phyloP scores from a whole-genome alignment of 2,888 invertebrate species.

The Hypsopygia costalis region DNA sequence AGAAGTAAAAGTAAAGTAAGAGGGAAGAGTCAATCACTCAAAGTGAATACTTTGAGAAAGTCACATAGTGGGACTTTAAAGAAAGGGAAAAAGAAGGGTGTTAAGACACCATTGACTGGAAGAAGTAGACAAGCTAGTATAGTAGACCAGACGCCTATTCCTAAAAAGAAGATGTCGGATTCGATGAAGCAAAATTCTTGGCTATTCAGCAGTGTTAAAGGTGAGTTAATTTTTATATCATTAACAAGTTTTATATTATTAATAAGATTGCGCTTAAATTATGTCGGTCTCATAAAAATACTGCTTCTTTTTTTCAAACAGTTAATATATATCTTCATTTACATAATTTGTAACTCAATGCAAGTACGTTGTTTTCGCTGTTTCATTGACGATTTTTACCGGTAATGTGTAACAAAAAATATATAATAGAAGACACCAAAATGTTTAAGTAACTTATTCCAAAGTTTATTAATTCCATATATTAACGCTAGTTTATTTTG shows the following conservation, averaged over 20 bases:
- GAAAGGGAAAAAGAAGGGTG: slow-evolving; percentile 65
- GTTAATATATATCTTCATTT: too few species aligned
- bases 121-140: slow-evolving; percentile 69
- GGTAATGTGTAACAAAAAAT: too few species aligned
- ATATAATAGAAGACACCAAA: too few species aligned
- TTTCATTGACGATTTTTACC: too few species aligned
- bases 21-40: slow-evolving; percentile 68
- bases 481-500: too few species aligned
- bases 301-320: too few species aligned
- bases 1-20: slow-evolving; percentile 70
- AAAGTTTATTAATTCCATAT: too few species aligned
- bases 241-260: too few species aligned
- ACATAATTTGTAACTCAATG: too few species aligned
- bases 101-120: slow-evolving; percentile 47
- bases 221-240: slow-evolving; percentile 39
- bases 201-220: slow-evolving; percentile 63
- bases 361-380: too few species aligned
- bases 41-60: slow-evolving; percentile 67
- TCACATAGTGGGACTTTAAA: slow-evolving; percentile 71
- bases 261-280: background rate
- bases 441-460: too few species aligned
- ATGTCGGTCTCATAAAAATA: too few species aligned
- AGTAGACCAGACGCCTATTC: slow-evolving; percentile 56
- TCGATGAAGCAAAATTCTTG: slow-evolving; percentile 60
- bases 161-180: slow-evolving; percentile 61